These are phyloP conservation scores for Myotis brandtii DNA, from an alignment of 2,113 vertebrate species.

Conservation along the genomic window DNA sequence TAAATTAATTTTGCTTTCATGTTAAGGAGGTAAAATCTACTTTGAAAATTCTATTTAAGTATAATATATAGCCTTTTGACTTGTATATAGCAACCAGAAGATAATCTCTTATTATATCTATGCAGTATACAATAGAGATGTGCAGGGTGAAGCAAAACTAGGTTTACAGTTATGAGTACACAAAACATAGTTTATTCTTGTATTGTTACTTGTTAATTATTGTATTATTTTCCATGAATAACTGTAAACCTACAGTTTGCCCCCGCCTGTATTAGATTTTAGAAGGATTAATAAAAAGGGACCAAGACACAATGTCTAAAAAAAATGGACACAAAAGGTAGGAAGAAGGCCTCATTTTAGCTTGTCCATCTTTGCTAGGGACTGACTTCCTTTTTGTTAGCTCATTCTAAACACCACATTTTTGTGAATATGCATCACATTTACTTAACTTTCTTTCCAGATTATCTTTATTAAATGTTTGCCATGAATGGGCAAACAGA, in stretches of 20 bases:
- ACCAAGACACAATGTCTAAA: background rate
- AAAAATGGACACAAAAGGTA: constrained; percentile 38
- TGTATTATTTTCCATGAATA: too few relatives aligned
- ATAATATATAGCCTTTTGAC: background rate
- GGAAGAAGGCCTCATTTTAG: constrained; percentile 33
- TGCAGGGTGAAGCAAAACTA: background rate
- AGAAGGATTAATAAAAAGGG: background rate
- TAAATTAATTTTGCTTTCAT: constrained; percentile 10
- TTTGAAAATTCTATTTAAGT: constrained; percentile 3
- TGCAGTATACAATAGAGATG: background rate
- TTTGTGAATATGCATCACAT: constrained; percentile 85
- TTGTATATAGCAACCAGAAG: background rate
- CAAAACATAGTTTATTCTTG: background rate
- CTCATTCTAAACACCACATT: constrained; percentile 78
- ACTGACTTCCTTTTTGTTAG: constrained; percentile 79
- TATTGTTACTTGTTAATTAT: background rate
- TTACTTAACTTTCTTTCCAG: constrained; percentile 87
- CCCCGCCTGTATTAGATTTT: background rate
- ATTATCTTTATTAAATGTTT: constrained; percentile 88
- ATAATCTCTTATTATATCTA: background rate
- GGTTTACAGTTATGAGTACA: background rate
- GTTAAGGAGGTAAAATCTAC: background rate
- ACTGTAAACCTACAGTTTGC: background rate
- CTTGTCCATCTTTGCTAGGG: constrained; percentile 33
- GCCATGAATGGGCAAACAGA: constrained; percentile 87